Conservation (phyloP, 1,140 invertebrate species). For the Scaptomyza hsui region DNA sequence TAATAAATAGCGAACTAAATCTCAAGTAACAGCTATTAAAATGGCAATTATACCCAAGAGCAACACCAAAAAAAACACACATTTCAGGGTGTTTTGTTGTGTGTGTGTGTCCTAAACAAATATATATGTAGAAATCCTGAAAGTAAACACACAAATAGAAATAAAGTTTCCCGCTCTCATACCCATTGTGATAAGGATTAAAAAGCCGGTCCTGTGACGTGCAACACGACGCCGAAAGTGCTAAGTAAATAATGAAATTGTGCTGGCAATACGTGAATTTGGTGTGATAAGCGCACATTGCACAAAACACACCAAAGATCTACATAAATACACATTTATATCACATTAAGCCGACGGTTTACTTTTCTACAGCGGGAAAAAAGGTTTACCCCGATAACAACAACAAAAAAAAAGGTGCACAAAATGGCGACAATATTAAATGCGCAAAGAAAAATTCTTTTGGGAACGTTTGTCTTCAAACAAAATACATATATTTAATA, state of each 20-base stretch:
- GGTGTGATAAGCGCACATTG: constrained; percentile 48
- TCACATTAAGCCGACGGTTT: constrained; percentile 11
- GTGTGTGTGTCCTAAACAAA: constrained; percentile 72
- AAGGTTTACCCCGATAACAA: neutral
- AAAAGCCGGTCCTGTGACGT: constrained; percentile 55
- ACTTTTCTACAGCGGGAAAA: constrained; percentile 7
- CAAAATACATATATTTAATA: too few relatives aligned
- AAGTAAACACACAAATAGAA: constrained; percentile 43
- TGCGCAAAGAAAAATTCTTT: too few relatives aligned
- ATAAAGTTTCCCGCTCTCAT: constrained; percentile 32
- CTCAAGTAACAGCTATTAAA: constrained; percentile 58
- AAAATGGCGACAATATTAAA: constrained; percentile 12
- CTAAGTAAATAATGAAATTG: constrained; percentile 72
- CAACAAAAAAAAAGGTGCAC: neutral
- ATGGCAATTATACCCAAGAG: constrained; percentile 65
- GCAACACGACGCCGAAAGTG: constrained; percentile 63
- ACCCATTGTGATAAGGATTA: constrained; percentile 71
- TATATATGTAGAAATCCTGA: constrained; percentile 73
- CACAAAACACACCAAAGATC: neutral
- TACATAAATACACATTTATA: constrained; percentile 19
- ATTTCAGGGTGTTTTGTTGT: constrained; percentile 35
- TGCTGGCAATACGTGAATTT: constrained; percentile 52
- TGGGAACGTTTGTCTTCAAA: too few relatives aligned
- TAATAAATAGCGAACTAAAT: constrained; percentile 46
- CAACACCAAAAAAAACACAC: constrained; percentile 39